Evolutionary conservation across 2,113 vertebrate genomes (phyloP).

Genomic region (Nasalis larvatus): DNA sequence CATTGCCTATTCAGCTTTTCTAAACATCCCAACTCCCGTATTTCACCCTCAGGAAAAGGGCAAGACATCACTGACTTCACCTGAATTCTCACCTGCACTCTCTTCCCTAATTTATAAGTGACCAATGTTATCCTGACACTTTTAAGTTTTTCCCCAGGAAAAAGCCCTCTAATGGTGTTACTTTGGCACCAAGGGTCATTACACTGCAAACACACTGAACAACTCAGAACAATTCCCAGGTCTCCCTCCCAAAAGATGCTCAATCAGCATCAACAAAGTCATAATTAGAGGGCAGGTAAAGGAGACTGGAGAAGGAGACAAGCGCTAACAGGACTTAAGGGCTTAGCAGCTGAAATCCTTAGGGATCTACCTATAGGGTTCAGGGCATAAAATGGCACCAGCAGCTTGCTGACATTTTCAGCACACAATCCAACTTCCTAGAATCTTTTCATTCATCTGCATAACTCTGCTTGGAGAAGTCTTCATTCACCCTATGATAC

Average conservation of each 20-base stretch:
- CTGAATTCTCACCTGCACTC: not conserved
- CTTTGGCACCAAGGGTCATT: not conserved
- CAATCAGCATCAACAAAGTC: not conserved
- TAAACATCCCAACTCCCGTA: not conserved
- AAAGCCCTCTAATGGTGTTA: not conserved
- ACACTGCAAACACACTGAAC: not conserved
- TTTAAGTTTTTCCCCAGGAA: not conserved
- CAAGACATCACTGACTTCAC: not conserved
- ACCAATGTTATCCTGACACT: not conserved
- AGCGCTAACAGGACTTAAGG: not conserved
- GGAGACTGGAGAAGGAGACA: not conserved
- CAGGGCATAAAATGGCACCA: not conserved
- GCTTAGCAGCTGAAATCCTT: not conserved
- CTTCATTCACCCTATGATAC: not conserved
- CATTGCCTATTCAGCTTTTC: not conserved
- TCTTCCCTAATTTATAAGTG: not conserved
- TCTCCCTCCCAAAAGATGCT: not conserved
- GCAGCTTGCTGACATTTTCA: not conserved
- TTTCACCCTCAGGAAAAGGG: not conserved
- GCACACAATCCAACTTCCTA: not conserved
- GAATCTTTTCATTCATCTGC: not conserved
- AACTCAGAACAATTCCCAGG: not conserved
- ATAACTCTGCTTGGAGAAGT: not conserved
- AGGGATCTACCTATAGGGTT: not conserved
- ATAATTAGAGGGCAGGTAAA: not conserved